phyloP scores from a whole-genome alignment of 1,140 invertebrate species.

The Vollenhovia emeryi region DNA sequence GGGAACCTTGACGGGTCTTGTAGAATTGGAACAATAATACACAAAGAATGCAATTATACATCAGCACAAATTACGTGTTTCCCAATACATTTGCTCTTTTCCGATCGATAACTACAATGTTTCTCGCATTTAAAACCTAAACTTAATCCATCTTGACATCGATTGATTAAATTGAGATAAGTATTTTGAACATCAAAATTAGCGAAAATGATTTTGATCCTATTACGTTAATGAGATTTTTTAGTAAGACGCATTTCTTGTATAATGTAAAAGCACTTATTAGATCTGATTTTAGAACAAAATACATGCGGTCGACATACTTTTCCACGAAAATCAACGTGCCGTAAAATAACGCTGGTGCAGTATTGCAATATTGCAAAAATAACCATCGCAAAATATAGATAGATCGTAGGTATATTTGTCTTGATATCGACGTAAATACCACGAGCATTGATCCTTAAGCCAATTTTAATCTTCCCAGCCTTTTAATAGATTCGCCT shows the following conservation, averaged over 20 bases:
- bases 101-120: background rate
- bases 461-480: constrained; percentile 37
- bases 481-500: constrained; percentile 26
- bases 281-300: constrained; percentile 16
- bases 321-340: constrained; percentile 26
- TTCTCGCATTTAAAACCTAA: background rate
- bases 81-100: background rate
- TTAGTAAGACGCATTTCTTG: background rate
- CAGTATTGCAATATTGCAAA: constrained; percentile 14
- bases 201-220: background rate
- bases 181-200: background rate
- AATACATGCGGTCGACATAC: background rate
- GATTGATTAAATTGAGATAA: background rate
- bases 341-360: constrained; percentile 1
- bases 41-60: background rate
- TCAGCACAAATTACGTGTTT: background rate
- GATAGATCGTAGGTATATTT: constrained; percentile 21
- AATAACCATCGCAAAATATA: constrained; percentile 25
- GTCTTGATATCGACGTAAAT: constrained; percentile 54
- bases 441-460: constrained; percentile 59
- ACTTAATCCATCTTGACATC: background rate
- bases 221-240: background rate
- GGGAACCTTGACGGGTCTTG: background rate
- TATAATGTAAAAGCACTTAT: background rate
- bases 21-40: constrained; percentile 8